Conservation (phyloP, 1,140 invertebrate genomes). For the Macrotrachela quadricornifera region DNA sequence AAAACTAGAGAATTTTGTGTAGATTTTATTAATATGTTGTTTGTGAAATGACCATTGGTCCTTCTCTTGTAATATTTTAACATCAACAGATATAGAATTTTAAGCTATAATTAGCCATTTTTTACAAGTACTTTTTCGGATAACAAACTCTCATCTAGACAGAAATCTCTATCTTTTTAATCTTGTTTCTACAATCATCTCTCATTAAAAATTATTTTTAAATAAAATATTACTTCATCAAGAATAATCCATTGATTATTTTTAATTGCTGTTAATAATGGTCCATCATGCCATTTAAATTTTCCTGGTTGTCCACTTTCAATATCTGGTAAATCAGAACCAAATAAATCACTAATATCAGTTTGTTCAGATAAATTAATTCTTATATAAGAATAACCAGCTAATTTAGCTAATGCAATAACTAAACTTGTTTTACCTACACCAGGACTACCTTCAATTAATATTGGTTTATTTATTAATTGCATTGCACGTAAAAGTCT, state of each 20-base stretch:
- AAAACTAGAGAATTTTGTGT: no score
- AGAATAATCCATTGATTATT: conserved; percentile 80
- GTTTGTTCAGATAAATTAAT: conserved; percentile 98
- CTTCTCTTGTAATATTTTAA: no score
- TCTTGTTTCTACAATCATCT: no score
- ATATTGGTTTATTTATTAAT: conserved; percentile 54
- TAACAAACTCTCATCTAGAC: no score
- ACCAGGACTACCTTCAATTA: conserved; percentile 88
- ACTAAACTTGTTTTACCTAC: conserved; percentile 92
- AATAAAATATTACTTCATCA: conserved; percentile 51
- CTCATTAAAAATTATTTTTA: neutral
- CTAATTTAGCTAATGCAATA: conserved; percentile 60
- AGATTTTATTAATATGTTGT: no score
- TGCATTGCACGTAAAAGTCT: conserved; percentile 66
- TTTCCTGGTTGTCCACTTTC: conserved; percentile 42
- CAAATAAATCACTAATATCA: conserved; percentile 89
- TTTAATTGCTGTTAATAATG: conserved; percentile 71
- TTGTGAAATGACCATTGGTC: no score
- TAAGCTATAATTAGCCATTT: no score
- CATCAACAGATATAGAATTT: no score
- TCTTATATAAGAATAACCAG: conserved; percentile 55
- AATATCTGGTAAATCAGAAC: conserved; percentile 82
- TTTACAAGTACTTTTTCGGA: no score
- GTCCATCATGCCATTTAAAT: conserved; percentile 88
- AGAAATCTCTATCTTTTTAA: no score